These are phyloP conservation scores for Heliangelus exortis DNA, from an alignment of 2,797 vertebrate genomes.

Conservation along the genomic window DNA sequence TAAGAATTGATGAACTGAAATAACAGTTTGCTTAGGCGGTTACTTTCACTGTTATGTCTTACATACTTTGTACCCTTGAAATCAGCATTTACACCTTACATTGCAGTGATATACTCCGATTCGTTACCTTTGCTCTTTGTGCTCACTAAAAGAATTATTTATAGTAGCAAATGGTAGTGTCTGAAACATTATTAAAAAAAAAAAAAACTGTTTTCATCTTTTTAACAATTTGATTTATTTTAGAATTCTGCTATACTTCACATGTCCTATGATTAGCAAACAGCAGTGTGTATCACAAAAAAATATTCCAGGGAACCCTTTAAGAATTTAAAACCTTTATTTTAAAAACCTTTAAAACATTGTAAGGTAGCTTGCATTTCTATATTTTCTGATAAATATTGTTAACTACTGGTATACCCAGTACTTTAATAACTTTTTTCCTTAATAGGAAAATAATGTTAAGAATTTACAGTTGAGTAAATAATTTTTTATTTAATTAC, in stretches of 20 bases:
- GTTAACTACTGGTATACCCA: neutral
- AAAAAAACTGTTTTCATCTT: fast-evolving
- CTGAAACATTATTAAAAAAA: neutral
- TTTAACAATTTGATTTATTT: neutral
- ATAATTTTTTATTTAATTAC: neutral
- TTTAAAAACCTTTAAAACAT: neutral
- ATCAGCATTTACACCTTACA: neutral
- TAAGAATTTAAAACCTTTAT: fast-evolving
- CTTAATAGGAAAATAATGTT: neutral
- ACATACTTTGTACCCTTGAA: neutral
- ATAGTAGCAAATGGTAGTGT: neutral
- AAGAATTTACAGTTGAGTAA: neutral
- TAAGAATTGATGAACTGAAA: neutral
- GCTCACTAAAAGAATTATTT: neutral
- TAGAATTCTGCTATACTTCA: neutral
- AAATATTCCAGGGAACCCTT: neutral
- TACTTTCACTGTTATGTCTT: neutral
- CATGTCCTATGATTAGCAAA: neutral
- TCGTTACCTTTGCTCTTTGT: neutral
- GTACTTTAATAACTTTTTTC: neutral
- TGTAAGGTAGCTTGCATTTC: neutral
- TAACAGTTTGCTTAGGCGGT: neutral
- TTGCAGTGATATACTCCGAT: neutral
- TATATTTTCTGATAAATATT: neutral
- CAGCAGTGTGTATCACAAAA: neutral